phyloP scores from a whole-genome alignment of 2,888 invertebrate species.

The Gisinianus flammeolus region DNA sequence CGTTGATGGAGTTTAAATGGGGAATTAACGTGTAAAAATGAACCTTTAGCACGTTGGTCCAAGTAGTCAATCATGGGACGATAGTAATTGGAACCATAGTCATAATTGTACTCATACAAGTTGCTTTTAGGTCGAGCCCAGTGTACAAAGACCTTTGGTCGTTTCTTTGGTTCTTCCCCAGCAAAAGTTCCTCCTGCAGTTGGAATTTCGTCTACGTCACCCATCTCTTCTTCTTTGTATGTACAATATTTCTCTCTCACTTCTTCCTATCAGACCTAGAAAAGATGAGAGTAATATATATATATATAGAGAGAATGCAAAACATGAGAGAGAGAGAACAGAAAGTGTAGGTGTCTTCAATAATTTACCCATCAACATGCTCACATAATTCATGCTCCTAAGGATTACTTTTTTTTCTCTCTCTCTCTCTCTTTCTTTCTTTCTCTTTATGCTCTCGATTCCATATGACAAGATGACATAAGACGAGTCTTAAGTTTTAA shows the following conservation, averaged over 20 bases:
- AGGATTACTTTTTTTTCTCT: background rate
- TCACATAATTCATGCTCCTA: slow-evolving; percentile 7
- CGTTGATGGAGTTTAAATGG: too few relatives aligned
- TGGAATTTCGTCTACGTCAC: slow-evolving; percentile 44
- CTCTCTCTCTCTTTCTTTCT: too few relatives aligned
- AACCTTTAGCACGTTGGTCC: slow-evolving; percentile 62
- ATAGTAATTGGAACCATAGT: slow-evolving; percentile 82
- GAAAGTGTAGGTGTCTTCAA: slow-evolving; percentile 24
- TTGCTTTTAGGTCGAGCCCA: slow-evolving; percentile 56
- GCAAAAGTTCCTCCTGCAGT: slow-evolving; percentile 48
- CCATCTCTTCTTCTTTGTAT: too few relatives aligned
- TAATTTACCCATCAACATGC: slow-evolving; percentile 20
- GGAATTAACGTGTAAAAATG: background rate
- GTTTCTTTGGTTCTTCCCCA: slow-evolving; percentile 54
- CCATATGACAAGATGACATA: slow-evolving; percentile 27
- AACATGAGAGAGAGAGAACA: background rate
- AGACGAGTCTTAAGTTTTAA: background rate
- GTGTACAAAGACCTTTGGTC: slow-evolving; percentile 55
- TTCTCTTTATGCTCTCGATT: slow-evolving; percentile 8
- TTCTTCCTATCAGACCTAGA: slow-evolving; percentile 43
- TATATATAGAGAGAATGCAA: too few relatives aligned
- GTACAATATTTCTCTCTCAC: slow-evolving; percentile 21
- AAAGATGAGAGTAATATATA: slow-evolving; percentile 13
- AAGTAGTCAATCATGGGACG: slow-evolving; percentile 87
- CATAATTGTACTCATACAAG: slow-evolving; percentile 73